Evolutionary conservation across 1,140 invertebrate species (phyloP).

Genomic region (Globodera rostochiensis): DNA sequence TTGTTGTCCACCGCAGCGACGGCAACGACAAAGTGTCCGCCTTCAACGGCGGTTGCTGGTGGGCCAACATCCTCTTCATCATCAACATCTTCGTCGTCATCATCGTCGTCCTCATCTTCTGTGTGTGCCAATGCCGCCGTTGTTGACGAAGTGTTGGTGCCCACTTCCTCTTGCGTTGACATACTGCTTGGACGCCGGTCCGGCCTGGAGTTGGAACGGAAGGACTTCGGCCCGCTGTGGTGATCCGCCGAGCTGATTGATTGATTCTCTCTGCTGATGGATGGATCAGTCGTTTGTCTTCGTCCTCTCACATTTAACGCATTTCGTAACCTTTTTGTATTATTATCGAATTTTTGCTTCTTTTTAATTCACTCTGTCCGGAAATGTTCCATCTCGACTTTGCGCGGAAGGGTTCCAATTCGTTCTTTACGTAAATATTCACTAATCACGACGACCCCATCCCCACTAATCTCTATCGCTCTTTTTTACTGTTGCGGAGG

Average conservation of each 20-base stretch:
- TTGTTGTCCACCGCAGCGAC: too few species aligned
- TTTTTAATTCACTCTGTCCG: conserved; percentile 2
- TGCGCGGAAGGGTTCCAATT: too few species aligned
- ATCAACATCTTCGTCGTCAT: not conserved
- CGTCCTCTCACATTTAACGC: too few species aligned
- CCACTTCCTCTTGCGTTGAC: too few species aligned
- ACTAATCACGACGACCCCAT: too few species aligned
- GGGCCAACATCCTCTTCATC: not conserved
- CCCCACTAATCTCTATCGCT: not conserved
- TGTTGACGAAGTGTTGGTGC: too few species aligned
- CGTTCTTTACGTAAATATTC: not conserved
- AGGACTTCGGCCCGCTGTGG: conserved; percentile 7
- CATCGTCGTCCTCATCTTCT: too few species aligned
- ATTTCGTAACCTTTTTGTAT: too few species aligned
- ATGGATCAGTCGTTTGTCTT: too few species aligned
- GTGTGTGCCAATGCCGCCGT: too few species aligned
- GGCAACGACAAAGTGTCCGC: not conserved
- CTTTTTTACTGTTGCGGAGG: not conserved
- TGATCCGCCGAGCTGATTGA: not conserved
- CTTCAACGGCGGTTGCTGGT: not conserved
- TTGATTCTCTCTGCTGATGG: too few species aligned
- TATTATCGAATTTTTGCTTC: not conserved
- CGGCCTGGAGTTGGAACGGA: not conserved
- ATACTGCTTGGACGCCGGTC: too few species aligned
- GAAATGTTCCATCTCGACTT: conserved; percentile 16